Evolutionary conservation across 2,888 invertebrate genomes (phyloP).

Genomic region (Andrena praecox): DNA sequence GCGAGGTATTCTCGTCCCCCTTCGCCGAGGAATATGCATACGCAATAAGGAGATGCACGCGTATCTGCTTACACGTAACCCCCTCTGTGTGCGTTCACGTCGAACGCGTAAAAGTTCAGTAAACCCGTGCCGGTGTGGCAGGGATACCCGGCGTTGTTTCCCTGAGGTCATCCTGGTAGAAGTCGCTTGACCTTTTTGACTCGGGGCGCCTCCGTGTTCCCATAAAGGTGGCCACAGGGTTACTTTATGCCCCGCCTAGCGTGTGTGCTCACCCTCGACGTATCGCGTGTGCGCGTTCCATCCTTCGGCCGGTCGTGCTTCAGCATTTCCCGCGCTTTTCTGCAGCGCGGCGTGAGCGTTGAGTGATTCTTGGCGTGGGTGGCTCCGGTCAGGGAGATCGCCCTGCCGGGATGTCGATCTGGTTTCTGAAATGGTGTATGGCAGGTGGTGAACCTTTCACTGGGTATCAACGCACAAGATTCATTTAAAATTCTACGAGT

Average conservation of each 20-base stretch:
- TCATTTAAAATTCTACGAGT: no score
- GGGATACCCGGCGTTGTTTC: slow-evolving; percentile 66
- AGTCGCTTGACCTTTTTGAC: slow-evolving; percentile 76
- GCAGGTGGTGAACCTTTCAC: no score
- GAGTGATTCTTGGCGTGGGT: neutral
- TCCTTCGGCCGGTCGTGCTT: neutral
- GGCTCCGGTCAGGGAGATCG: no score
- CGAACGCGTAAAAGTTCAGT: slow-evolving; percentile 51
- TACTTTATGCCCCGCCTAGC: slow-evolving; percentile 68
- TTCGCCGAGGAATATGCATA: slow-evolving; percentile 44
- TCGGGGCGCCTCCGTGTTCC: slow-evolving; percentile 73
- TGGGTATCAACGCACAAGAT: no score
- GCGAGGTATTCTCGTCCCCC: slow-evolving; percentile 15
- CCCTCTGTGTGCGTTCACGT: slow-evolving; percentile 18
- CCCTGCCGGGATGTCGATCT: no score
- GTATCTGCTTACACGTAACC: neutral
- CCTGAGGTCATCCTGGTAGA: slow-evolving; percentile 71
- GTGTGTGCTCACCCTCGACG: slow-evolving; percentile 25
- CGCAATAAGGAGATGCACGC: slow-evolving; percentile 45
- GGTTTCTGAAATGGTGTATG: no score
- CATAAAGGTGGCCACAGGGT: slow-evolving; percentile 71
- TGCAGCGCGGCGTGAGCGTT: neutral
- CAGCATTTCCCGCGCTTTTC: neutral
- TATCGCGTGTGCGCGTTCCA: slow-evolving; percentile 28
- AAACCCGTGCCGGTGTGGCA: slow-evolving; percentile 42